Percentiles rank a stretch among this genome's conserved stretches.
phyloP scores from a whole-genome alignment of 2,113 vertebrate species.

The Larimichthys polyactis region DNA sequence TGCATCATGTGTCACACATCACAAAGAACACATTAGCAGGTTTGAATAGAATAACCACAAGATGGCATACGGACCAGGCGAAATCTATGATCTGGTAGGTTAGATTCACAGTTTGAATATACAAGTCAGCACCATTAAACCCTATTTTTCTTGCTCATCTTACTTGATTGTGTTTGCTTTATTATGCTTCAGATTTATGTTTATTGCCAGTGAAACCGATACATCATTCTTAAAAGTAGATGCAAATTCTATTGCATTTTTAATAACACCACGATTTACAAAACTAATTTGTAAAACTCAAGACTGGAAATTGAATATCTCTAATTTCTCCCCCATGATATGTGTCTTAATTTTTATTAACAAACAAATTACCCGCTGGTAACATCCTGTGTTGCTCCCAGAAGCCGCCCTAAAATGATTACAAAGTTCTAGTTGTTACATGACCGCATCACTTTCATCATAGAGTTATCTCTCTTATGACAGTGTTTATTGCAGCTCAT shows the following conservation, averaged over 20 bases:
- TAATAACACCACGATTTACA: not conserved
- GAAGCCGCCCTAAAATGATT: not conserved
- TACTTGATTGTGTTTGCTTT: not conserved
- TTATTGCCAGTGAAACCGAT: not conserved
- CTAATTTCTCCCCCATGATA: not conserved
- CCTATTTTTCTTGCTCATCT: not conserved
- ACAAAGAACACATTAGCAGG: not conserved
- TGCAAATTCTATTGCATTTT: not conserved
- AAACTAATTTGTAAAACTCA: not conserved
- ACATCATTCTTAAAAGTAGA: not conserved
- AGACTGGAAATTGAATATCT: not conserved
- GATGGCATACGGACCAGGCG: slow-evolving; percentile 9
- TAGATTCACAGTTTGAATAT: not conserved
- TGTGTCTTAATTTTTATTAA: not conserved
- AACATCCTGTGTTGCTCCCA: not conserved
- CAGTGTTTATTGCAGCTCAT: not conserved
- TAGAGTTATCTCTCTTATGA: not conserved
- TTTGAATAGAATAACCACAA: slow-evolving; percentile 18
- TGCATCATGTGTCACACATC: not conserved
- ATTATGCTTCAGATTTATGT: not conserved
- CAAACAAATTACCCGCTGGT: not conserved
- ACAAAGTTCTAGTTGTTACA: not conserved
- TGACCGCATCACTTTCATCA: not conserved
- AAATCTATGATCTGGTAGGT: not conserved
- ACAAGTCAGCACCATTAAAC: not conserved